phyloP scores from a whole-genome alignment of 2,113 vertebrate species.

The Apus apus region DNA sequence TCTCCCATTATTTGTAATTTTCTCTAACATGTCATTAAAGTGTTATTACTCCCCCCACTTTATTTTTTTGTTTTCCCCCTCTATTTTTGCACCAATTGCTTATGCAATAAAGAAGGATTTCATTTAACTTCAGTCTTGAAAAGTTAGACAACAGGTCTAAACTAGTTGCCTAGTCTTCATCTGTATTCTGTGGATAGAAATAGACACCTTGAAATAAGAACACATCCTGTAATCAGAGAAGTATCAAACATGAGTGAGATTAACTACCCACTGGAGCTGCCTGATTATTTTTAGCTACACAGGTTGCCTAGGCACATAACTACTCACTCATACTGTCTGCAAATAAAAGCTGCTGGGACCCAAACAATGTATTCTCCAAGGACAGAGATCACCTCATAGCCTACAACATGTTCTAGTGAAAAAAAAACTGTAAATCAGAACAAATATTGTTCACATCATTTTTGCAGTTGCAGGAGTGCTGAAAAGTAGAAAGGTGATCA shows the following conservation, averaged over 20 bases:
- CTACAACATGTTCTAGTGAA: neutral
- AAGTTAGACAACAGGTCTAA: neutral
- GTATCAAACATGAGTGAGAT: neutral
- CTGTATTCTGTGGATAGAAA: neutral
- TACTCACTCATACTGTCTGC: neutral
- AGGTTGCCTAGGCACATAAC: neutral
- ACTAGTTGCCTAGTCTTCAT: neutral
- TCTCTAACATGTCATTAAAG: neutral
- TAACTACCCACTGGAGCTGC: neutral
- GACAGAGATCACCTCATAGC: neutral
- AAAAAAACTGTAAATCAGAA: neutral
- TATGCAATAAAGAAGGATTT: neutral
- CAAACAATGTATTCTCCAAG: neutral
- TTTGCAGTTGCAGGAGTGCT: neutral
- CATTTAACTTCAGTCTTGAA: neutral
- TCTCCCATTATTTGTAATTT: neutral
- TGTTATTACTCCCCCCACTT: neutral
- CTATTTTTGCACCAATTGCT: neutral
- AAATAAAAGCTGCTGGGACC: neutral
- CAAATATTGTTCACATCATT: neutral
- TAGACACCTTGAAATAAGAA: neutral
- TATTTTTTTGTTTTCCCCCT: neutral
- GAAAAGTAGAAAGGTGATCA: neutral
- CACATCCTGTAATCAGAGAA: neutral
- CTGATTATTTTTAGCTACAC: neutral